A percentile compares a stretch with the other conserved stretches of the same genome.
Evolutionary conservation across 53 echinoderm and acorn worm genomes (phyloP).

Genomic region (Mesocentrotus franciscanus): DNA sequence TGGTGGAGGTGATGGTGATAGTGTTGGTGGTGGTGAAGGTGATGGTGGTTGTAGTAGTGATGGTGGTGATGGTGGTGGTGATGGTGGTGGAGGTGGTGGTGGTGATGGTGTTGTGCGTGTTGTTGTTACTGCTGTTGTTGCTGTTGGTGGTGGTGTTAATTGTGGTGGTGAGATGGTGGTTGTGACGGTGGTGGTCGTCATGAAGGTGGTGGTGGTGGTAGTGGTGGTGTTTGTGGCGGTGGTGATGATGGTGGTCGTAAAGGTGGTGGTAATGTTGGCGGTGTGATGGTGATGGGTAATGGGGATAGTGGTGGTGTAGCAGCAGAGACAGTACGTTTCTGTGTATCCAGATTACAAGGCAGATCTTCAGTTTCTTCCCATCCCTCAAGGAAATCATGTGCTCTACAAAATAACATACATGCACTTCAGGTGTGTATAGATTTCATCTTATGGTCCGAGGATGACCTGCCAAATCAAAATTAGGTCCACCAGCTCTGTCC

Average conservation of each 20-base stretch:
- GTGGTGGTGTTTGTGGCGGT: background rate
- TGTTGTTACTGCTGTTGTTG: background rate
- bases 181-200: background rate
- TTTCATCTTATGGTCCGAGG: background rate
- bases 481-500: background rate
- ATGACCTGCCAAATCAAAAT: background rate
- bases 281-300: background rate
- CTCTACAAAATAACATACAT: background rate
- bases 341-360: background rate
- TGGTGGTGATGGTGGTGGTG: too few species aligned
- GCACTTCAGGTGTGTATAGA: background rate
- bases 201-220: too few species aligned
- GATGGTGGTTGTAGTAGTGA: too few species aligned
- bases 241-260: background rate
- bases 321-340: background rate
- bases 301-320: background rate
- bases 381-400: background rate
- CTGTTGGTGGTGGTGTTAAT: too few species aligned
- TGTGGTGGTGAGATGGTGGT: background rate
- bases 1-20: too few species aligned
- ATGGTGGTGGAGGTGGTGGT: too few species aligned
- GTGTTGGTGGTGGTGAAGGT: too few species aligned
- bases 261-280: too few species aligned
- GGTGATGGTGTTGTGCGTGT: background rate
- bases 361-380: background rate